Evolutionary conservation across 2,888 invertebrate species (phyloP), one percentile per base, ranked within the genome.

Genomic region (Actias luna): DNA sequence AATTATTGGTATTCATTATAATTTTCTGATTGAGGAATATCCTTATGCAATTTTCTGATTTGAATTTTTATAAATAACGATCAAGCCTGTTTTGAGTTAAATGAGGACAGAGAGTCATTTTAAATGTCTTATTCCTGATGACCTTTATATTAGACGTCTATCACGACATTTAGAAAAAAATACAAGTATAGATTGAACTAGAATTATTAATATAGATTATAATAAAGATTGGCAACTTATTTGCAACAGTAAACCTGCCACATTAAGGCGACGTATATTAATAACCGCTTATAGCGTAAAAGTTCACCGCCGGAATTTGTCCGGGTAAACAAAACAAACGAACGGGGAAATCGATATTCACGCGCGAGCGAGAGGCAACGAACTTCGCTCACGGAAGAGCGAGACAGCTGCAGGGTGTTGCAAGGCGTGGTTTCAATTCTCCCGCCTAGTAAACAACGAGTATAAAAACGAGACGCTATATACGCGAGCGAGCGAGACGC

Each of bases 261-360:
- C 69, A 72, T 78, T 72, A 75, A 80, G 82, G 83, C 78, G 82
- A 80, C 85, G 78, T 71, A 76, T 77, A 78, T 80, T 88, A 61
- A 84, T 83, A 79, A 82, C 78, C 61, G 66, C 66, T 66, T 69
- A 75, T 69, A 77, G 65, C 74, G 78, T 74, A 78, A 83, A 80
- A 69, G 74, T 71, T 73, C 74, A 82, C 79, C 83, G 70, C 76
- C 79, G 82, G 80, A 83, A 88, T 87, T 84, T 77, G 76, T 76
- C 75, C 83, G 84, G 77, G 87, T 89, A 89, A 89, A 89, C 89
- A 89, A 89, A 89, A 89, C 89, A 89, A 82, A 81, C 80, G 74
- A 70, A 68, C 74, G 69, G 68, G 42, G 77, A 82, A 88, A 88
- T 88, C 88, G 87, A 88, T 88, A 88, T 76, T 71, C 71, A 73